Conservation (phyloP, 64 coral and sea anemone species). For the Acropora tenuis region DNA sequence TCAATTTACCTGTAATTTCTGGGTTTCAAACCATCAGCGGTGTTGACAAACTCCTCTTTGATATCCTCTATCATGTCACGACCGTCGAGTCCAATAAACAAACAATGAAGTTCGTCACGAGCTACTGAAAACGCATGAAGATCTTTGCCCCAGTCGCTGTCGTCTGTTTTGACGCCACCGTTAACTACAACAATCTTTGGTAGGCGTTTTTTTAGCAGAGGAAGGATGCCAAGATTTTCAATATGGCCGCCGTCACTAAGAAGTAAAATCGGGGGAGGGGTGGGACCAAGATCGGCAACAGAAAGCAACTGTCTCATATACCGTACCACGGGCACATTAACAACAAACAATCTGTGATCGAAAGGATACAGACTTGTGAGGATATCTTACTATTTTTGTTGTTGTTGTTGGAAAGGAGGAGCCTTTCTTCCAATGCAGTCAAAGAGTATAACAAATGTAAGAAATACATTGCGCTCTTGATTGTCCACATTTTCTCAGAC, state of each 20-base stretch:
- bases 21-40: not conserved
- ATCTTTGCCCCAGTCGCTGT: slow-evolving; percentile 11
- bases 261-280: slow-evolving; percentile 70
- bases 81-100: slow-evolving; percentile 74
- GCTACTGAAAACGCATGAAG: slow-evolving; percentile 70
- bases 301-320: slow-evolving; percentile 67
- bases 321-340: slow-evolving; percentile 77
- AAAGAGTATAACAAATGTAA: too few relatives aligned
- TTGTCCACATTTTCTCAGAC: too few relatives aligned
- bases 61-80: slow-evolving; percentile 76
- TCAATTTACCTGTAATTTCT: slow-evolving; percentile 34
- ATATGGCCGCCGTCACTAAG: slow-evolving; percentile 84
- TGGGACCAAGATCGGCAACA: slow-evolving; percentile 65
- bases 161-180: not conserved
- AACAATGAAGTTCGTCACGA: slow-evolving; percentile 68
- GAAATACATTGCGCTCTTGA: too few relatives aligned
- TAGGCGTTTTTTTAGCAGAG: slow-evolving; percentile 73
- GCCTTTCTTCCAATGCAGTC: too few relatives aligned
- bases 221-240: slow-evolving; percentile 72
- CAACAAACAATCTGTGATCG: slow-evolving; percentile 64
- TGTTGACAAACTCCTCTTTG: too few relatives aligned
- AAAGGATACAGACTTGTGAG: not conserved
- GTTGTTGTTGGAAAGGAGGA: too few relatives aligned
- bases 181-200: slow-evolving; percentile 79
- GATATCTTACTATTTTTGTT: too few relatives aligned